phyloP scores from a whole-genome alignment of 2,888 invertebrate species.

The Acrobasis repandana region DNA sequence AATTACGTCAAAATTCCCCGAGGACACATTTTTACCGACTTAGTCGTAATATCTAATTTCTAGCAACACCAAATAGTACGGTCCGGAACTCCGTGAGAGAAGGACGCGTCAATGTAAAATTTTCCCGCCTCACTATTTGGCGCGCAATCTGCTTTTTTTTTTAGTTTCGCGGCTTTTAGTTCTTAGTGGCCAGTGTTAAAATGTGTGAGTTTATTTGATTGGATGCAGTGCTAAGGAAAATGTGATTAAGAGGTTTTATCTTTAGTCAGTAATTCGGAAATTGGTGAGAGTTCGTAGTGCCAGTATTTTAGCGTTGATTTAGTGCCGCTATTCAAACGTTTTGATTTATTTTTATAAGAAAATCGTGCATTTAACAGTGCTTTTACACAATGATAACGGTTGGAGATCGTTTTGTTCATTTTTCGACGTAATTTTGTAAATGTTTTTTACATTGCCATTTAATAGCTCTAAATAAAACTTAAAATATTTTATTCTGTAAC shows the following conservation, averaged over 20 bases:
- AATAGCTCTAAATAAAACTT: too few species aligned
- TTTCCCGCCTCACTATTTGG: conserved; percentile 17
- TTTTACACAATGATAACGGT: neutral
- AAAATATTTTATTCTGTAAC: too few species aligned
- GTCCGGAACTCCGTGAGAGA: neutral
- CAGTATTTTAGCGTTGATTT: neutral
- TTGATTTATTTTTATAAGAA: neutral
- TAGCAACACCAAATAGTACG: conserved; percentile 15
- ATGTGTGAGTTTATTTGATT: neutral
- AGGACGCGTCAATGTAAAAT: conserved; percentile 16
- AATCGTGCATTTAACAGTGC: neutral
- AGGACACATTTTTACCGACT: neutral
- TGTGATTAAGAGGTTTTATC: neutral
- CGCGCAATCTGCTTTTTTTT: conserved; percentile 19
- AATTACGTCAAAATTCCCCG: neutral
- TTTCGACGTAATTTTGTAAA: too few species aligned
- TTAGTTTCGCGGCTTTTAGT: conserved; percentile 17
- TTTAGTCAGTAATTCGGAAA: neutral
- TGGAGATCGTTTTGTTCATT: neutral
- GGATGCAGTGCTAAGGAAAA: conserved; percentile 17
- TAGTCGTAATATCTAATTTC: neutral
- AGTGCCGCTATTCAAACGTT: neutral
- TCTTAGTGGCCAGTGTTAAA: conserved; percentile 13
- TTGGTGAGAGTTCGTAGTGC: neutral
- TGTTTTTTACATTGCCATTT: too few species aligned